Evolutionary conservation across 2,113 vertebrate species (phyloP).

Genomic region (Python bivittatus): DNA sequence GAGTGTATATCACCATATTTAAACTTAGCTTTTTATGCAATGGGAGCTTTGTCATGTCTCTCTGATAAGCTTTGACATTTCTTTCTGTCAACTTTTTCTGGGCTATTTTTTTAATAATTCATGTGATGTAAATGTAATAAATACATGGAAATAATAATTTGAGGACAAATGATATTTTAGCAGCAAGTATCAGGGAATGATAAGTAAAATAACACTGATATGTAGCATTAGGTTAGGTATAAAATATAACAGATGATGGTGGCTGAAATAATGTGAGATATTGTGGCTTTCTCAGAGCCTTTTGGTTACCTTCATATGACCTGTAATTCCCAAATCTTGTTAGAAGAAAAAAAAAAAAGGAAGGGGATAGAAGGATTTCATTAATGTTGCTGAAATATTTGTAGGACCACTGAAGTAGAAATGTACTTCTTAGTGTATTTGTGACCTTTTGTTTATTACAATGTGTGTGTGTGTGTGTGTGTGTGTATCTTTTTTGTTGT

Average conservation of each 20-base stretch:
- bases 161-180: background rate
- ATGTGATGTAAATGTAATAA: background rate
- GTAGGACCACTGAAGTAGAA: conserved; percentile 42
- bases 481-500: background rate
- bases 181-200: background rate
- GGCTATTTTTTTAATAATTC: background rate
- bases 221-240: conserved; percentile 25
- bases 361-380: background rate
- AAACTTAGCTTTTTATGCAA: background rate
- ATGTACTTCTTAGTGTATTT: conserved; percentile 36
- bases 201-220: conserved; percentile 1
- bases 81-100: background rate
- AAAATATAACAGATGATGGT: conserved; percentile 5
- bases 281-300: conserved; percentile 41
- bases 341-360: background rate
- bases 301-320: conserved; percentile 32
- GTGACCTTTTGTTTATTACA: conserved; percentile 6
- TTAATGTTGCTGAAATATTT: conserved; percentile 32
- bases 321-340: conserved; percentile 5
- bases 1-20: background rate
- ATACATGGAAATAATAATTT: background rate
- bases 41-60: too few relatives aligned
- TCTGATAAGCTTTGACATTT: background rate
- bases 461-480: conserved; percentile 9
- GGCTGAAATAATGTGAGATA: conserved; percentile 42